Percentiles rank a stretch among this genome's conserved stretches.
Evolutionary conservation across 2,113 vertebrate genomes (phyloP).

Genomic region (Cisticola juncidis): DNA sequence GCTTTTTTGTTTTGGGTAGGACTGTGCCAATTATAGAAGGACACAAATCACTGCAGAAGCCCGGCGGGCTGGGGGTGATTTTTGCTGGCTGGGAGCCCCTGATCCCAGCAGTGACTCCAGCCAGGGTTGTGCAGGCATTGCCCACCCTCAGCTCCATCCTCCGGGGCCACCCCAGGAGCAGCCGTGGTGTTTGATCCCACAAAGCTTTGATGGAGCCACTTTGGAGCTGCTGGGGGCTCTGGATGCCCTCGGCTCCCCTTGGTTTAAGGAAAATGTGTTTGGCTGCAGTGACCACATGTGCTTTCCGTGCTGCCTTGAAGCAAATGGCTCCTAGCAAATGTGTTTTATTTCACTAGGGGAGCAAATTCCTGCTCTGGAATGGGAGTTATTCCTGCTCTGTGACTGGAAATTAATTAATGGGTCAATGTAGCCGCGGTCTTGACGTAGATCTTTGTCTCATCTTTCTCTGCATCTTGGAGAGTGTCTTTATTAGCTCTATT

Average conservation of each 20-base stretch:
- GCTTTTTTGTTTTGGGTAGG: not conserved
- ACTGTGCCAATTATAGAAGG: conserved; percentile 24
- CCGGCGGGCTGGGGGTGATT: fast-evolving
- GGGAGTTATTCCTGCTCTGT: not conserved
- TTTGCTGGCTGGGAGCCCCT: not conserved
- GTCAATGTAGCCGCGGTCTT: not conserved
- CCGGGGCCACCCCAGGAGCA: not conserved
- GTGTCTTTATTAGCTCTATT: not conserved
- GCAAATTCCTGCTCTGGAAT: not conserved
- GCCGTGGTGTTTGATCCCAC: fast-evolving
- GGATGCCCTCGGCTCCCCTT: not conserved
- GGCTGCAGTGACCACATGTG: fast-evolving
- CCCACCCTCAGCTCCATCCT: not conserved
- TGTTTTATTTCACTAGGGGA: not conserved
- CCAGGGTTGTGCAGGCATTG: not conserved
- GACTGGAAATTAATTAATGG: not conserved
- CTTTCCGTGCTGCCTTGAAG: not conserved
- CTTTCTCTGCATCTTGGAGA: not conserved
- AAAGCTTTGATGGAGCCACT: not conserved
- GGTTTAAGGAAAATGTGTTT: fast-evolving
- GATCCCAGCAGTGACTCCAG: not conserved
- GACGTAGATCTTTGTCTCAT: not conserved
- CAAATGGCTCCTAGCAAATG: not conserved
- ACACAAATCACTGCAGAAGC: not conserved
- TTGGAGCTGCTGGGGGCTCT: not conserved